phyloP scores from a whole-genome alignment of 2,888 invertebrate genomes.

The Octodonta nipae region DNA sequence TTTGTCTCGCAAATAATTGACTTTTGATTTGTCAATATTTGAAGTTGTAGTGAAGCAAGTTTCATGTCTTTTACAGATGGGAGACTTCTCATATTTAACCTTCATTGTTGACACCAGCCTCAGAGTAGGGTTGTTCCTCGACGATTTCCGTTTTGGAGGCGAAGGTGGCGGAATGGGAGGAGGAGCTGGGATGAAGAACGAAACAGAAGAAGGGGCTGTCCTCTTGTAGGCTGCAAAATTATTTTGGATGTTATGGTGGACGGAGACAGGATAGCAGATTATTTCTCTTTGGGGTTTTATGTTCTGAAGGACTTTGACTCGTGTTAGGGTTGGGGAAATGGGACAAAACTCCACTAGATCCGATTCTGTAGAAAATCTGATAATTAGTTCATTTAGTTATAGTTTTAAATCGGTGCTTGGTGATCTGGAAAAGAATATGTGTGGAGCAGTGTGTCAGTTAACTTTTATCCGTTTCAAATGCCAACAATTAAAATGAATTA shows the following conservation, averaged over 20 bases:
- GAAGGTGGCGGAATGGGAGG: conserved; percentile 45
- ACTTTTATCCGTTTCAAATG: too few relatives aligned
- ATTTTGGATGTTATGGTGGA: conserved; percentile 33
- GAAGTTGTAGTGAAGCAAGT: conserved; percentile 37
- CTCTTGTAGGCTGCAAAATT: conserved; percentile 48
- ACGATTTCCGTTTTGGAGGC: conserved; percentile 63
- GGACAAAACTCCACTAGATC: conserved; percentile 70
- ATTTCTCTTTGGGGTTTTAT: conserved; percentile 41
- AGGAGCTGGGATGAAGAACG: conserved; percentile 27
- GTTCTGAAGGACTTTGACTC: conserved; percentile 60
- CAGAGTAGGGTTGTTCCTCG: conserved; percentile 56
- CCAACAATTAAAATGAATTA: too few relatives aligned
- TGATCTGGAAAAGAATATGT: conserved; percentile 4
- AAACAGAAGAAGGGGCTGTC: conserved; percentile 43
- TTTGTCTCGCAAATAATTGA: conserved; percentile 49
- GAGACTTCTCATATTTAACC: conserved; percentile 26
- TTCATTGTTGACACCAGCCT: conserved; percentile 47
- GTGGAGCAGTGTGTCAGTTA: conserved; percentile 4
- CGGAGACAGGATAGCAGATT: conserved; percentile 47
- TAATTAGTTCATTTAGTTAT: conserved; percentile 8
- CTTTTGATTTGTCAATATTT: conserved; percentile 38
- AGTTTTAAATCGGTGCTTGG: not conserved
- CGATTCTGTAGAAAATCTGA: conserved; percentile 45
- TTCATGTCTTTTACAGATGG: conserved; percentile 35
- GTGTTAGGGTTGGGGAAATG: conserved; percentile 65